A percentile compares a stretch with the other conserved stretches of the same genome.
phyloP scores from a whole-genome alignment of 2,113 vertebrate genomes.

The Tychaedon coryphoeus region DNA sequence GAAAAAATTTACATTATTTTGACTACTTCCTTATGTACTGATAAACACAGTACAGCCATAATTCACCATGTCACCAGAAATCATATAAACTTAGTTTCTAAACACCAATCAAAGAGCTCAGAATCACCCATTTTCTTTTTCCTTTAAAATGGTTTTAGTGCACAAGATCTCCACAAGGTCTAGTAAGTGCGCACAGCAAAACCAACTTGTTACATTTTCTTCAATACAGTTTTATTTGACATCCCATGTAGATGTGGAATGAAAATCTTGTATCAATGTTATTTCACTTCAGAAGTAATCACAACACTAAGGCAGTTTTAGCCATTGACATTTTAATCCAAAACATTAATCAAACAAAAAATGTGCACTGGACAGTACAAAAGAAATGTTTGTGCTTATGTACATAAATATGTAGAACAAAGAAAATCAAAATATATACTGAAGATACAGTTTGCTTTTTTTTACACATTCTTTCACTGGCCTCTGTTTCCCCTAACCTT shows the following conservation, averaged over 20 bases:
- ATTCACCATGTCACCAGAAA: background rate
- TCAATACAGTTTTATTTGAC: background rate
- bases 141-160: background rate
- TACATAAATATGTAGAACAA: fast-evolving
- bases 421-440: background rate
- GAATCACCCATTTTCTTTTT: background rate
- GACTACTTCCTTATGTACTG: background rate
- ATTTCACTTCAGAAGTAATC: background rate
- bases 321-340: background rate
- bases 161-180: background rate
- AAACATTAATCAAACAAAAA: background rate
- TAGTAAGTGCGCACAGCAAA: background rate
- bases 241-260: background rate
- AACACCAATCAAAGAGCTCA: background rate
- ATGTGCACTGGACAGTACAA: background rate
- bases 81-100: background rate
- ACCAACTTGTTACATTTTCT: background rate
- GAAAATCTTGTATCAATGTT: background rate
- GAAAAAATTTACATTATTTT: background rate
- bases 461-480: background rate
- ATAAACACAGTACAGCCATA: background rate
- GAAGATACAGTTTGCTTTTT: background rate
- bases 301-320: background rate
- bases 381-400: fast-evolving
- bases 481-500: background rate